Evolutionary conservation across 2,113 vertebrate species (phyloP).

Genomic region (Parus major): DNA sequence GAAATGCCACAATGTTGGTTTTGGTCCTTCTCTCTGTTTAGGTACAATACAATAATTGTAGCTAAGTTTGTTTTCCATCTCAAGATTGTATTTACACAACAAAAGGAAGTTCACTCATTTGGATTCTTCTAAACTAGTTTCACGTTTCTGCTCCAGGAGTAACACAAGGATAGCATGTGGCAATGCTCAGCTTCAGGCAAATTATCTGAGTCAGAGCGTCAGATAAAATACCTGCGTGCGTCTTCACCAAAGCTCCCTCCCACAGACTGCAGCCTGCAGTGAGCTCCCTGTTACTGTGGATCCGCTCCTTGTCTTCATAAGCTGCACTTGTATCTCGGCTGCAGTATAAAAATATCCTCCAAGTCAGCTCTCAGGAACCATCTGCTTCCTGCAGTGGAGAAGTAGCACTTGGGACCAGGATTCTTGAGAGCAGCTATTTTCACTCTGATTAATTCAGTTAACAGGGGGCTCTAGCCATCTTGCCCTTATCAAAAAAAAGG

Average conservation of each 20-base stretch:
- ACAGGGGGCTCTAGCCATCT: not conserved
- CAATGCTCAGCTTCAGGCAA: not conserved
- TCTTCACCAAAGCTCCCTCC: not conserved
- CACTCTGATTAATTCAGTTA: not conserved
- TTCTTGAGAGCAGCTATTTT: conserved; percentile 24
- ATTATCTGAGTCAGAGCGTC: not conserved
- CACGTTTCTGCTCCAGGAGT: not conserved
- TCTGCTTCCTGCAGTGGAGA: conserved; percentile 20
- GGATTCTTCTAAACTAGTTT: not conserved
- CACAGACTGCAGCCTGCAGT: not conserved
- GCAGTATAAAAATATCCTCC: conserved; percentile 10
- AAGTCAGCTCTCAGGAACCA: not conserved
- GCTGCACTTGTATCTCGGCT: not conserved
- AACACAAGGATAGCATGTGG: not conserved
- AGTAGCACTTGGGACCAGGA: not conserved
- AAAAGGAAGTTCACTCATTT: not conserved
- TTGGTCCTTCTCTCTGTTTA: not conserved
- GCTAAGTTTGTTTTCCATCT: not conserved
- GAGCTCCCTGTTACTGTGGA: not conserved
- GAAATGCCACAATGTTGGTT: not conserved
- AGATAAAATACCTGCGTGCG: accelerated
- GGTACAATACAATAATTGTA: accelerated
- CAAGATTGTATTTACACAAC: not conserved
- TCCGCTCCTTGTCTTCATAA: accelerated
- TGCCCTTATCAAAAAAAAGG: not conserved